These are phyloP conservation scores for Phorcus lineatus DNA, from an alignment of 2,888 invertebrate genomes.

Conservation along the genomic window DNA sequence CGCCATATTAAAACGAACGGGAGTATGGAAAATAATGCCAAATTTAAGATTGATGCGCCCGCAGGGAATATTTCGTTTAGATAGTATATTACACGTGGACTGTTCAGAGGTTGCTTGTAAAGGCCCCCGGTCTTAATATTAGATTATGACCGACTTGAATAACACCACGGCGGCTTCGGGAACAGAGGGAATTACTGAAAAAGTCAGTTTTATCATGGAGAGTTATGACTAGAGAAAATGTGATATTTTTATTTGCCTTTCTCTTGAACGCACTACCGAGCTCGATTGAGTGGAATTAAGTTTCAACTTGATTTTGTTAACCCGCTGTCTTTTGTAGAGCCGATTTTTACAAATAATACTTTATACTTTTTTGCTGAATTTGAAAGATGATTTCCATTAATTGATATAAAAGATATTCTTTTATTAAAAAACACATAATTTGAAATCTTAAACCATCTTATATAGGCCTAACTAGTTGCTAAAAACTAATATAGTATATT, in stretches of 20 bases:
- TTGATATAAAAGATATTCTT: too few relatives aligned
- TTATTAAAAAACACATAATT: too few relatives aligned
- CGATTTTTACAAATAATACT: too few relatives aligned
- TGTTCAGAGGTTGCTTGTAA: background rate
- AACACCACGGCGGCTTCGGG: background rate
- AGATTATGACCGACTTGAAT: constrained; percentile 23
- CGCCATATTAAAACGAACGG: constrained; percentile 16
- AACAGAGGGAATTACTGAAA: background rate
- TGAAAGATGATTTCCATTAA: too few relatives aligned
- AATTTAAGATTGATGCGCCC: constrained; percentile 23
- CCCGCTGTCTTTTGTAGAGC: too few relatives aligned
- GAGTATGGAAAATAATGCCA: constrained; percentile 23
- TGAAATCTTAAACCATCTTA: too few relatives aligned
- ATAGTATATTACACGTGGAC: constrained; percentile 24
- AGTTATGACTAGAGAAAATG: constrained; percentile 12
- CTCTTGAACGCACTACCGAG: background rate
- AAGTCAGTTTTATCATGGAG: constrained; percentile 12
- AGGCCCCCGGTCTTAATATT: constrained; percentile 13
- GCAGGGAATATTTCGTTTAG: constrained; percentile 10
- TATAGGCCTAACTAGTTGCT: too few relatives aligned
- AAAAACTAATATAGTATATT: too few relatives aligned
- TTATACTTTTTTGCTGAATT: too few relatives aligned
- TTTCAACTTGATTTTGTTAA: background rate
- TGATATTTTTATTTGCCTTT: constrained; percentile 24
- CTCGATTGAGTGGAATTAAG: constrained; percentile 3